Conservation (phyloP, 1,140 invertebrate genomes). For the Lordiphosa collinella region DNA sequence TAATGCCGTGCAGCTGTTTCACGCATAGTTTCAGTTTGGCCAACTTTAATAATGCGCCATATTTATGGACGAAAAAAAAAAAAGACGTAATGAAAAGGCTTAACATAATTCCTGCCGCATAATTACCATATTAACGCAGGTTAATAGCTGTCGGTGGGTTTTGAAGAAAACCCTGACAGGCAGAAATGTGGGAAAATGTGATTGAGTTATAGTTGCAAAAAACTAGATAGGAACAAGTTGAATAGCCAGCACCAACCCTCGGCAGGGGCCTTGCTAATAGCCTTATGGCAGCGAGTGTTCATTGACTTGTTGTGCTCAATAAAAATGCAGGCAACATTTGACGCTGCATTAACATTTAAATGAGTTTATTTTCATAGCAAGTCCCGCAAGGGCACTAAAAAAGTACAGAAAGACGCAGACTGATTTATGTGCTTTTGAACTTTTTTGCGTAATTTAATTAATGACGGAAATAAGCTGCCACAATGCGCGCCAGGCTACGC, state of each 20-base stretch:
- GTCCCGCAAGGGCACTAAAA: conserved; percentile 66
- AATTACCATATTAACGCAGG: conserved; percentile 73
- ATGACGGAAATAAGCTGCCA: conserved; percentile 58
- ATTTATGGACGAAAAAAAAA: conserved; percentile 21
- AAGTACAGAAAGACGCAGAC: conserved; percentile 36
- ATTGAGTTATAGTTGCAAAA: conserved; percentile 19
- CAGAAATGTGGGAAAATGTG: conserved; percentile 18
- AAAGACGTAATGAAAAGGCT: conserved; percentile 9
- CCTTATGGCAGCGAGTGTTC: not conserved
- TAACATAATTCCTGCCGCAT: conserved; percentile 67
- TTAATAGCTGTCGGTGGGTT: conserved; percentile 39
- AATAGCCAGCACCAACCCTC: conserved; percentile 8
- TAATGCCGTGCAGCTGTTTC: conserved; percentile 19
- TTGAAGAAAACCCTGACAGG: no score
- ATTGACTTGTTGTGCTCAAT: conserved; percentile 53
- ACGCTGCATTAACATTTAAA: conserved; percentile 75
- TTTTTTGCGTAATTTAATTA: conserved; percentile 77
- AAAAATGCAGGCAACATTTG: conserved; percentile 63
- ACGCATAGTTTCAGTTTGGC: conserved; percentile 18
- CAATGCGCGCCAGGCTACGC: conserved; percentile 4
- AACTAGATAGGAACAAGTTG: not conserved
- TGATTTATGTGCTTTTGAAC: conserved; percentile 76
- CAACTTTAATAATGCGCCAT: conserved; percentile 41
- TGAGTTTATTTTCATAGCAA: conserved; percentile 72
- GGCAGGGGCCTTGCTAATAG: not conserved